Percentiles rank a stretch among this genome's conserved stretches.
Conservation (phyloP, 2,888 invertebrate genomes). For the Melolontha melolontha region DNA sequence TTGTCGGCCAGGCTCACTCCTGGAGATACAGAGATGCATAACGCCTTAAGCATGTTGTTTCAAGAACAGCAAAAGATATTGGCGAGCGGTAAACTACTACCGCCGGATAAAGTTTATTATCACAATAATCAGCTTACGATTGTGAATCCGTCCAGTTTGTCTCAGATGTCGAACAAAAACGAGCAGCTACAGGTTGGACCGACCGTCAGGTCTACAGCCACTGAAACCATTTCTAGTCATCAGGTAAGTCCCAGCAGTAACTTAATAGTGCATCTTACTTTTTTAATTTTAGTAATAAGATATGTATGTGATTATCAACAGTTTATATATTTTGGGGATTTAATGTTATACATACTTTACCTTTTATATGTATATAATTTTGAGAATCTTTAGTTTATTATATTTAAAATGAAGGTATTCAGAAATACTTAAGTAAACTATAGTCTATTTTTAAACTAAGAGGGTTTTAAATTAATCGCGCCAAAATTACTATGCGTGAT, state of each 20-base stretch:
- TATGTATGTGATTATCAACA: not conserved
- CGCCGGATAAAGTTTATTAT: constrained; percentile 68
- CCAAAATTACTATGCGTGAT: too few relatives aligned
- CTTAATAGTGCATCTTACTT: too few relatives aligned
- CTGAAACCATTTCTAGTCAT: constrained; percentile 46
- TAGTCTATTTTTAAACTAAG: too few relatives aligned
- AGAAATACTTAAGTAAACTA: too few relatives aligned
- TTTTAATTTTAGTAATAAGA: not conserved
- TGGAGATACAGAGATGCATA: constrained; percentile 60
- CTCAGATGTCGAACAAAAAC: constrained; percentile 31
- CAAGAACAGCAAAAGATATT: constrained; percentile 79
- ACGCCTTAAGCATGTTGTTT: constrained; percentile 66
- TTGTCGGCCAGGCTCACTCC: constrained; percentile 70
- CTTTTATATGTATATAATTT: too few relatives aligned
- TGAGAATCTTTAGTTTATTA: too few relatives aligned
- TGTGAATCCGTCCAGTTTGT: constrained; percentile 60
- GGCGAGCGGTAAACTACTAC: constrained; percentile 77
- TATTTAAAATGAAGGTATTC: too few relatives aligned
- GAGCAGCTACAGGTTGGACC: constrained; percentile 28
- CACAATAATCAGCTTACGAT: constrained; percentile 67
- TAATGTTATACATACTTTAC: too few relatives aligned
- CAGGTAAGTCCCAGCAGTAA: constrained; percentile 43
- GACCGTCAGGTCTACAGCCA: constrained; percentile 43
- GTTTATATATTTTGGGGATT: too few relatives aligned
- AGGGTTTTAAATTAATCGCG: too few relatives aligned